Percentiles rank a stretch among this genome's conserved stretches.
These are phyloP conservation scores for Triplophysa bombifrons DNA, from an alignment of 2,797 vertebrate genomes.

Conservation along the genomic window DNA sequence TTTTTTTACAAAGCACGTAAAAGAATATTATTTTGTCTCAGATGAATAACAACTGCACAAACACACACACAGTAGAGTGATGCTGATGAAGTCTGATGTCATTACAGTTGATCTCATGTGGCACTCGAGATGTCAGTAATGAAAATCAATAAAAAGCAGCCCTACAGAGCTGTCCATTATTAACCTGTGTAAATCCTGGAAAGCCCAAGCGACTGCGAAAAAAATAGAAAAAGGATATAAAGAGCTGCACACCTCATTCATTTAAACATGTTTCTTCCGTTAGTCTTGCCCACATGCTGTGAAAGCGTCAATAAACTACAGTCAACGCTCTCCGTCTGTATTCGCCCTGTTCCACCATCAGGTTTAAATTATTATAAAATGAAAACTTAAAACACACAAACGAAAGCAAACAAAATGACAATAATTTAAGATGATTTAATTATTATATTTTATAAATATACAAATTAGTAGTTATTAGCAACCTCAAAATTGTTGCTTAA, in stretches of 20 bases:
- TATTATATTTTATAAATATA: neutral
- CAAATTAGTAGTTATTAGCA: too few species aligned
- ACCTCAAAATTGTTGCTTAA: too few species aligned
- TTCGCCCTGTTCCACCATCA: neutral
- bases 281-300: constrained; percentile 19
- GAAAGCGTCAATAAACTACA: neutral
- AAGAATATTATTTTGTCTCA: too few species aligned
- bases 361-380: neutral
- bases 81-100: constrained; percentile 65
- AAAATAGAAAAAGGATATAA: neutral
- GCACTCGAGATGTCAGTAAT: constrained; percentile 69
- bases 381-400: neutral
- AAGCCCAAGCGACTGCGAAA: constrained; percentile 7
- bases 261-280: constrained; percentile 4
- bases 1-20: too few species aligned
- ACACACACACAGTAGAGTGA: constrained; percentile 10
- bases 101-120: constrained; percentile 68
- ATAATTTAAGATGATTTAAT: neutral
- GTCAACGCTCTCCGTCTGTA: neutral
- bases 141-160: constrained; percentile 70
- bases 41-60: too few species aligned
- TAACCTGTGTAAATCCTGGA: constrained; percentile 65
- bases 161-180: constrained; percentile 64
- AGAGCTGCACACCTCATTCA: constrained; percentile 12
- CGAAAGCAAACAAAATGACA: neutral